These are phyloP conservation scores for Eremobia ochroleuca DNA, from an alignment of 2,888 invertebrate species.

Conservation along the genomic window DNA sequence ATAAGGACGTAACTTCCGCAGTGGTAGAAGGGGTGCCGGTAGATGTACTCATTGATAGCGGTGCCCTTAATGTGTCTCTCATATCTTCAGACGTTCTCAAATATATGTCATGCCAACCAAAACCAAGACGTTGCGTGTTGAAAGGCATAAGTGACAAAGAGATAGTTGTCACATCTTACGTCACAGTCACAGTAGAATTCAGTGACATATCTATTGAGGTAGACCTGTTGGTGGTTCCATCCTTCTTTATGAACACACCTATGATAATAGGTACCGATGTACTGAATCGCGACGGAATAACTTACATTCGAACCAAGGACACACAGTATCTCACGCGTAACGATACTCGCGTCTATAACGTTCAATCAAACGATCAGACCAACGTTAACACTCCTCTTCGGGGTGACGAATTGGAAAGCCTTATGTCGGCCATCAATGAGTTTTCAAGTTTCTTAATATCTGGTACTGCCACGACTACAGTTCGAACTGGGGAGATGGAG, in stretches of 20 bases:
- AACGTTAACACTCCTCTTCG: conserved; percentile 30
- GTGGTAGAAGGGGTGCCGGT: too few species aligned
- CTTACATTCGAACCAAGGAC: conserved; percentile 55
- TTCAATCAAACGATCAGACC: neutral
- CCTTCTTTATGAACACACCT: conserved; percentile 48
- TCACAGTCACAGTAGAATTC: neutral
- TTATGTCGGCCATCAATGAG: conserved; percentile 39
- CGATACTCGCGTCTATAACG: too few species aligned
- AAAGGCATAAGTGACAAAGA: conserved; percentile 4
- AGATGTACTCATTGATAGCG: conserved; percentile 62
- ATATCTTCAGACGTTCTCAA: conserved; percentile 32
- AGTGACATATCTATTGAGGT: conserved; percentile 16
- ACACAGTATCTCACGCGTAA: conserved; percentile 36
- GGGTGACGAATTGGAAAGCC: neutral
- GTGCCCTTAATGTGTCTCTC: conserved; percentile 51
- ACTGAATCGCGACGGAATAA: too few species aligned
- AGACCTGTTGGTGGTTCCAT: conserved; percentile 50
- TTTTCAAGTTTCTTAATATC: conserved; percentile 58
- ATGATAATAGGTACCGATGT: conserved; percentile 43
- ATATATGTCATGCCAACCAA: neutral
- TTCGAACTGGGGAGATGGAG: conserved; percentile 63
- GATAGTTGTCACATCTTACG: too few species aligned
- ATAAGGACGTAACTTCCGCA: too few species aligned
- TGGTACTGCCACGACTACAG: conserved; percentile 64
- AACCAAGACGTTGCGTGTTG: conserved; percentile 6